A percentile compares a stretch with the other conserved stretches of the same genome.
These are phyloP conservation scores for Chydorus sphaericus DNA, from an alignment of 2,888 invertebrate species.

Conservation along the genomic window DNA sequence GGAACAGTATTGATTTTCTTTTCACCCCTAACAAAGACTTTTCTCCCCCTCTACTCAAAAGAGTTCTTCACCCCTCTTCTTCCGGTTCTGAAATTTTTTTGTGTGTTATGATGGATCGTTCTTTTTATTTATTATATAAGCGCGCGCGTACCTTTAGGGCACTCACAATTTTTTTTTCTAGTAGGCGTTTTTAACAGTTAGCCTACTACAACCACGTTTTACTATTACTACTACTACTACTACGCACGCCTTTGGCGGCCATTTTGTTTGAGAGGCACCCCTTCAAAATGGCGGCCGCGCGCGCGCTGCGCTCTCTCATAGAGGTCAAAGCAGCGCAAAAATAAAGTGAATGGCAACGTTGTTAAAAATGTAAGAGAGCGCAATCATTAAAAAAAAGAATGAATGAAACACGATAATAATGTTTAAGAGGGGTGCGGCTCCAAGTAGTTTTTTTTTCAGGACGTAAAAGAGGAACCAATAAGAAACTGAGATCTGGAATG, in stretches of 20 bases:
- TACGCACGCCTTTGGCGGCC: neutral
- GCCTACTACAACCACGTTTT: neutral
- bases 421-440: no score
- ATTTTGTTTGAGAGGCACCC: neutral
- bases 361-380: no score
- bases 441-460: no score
- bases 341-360: neutral
- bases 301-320: neutral
- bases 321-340: neutral
- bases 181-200: no score
- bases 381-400: no score
- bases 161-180: no score
- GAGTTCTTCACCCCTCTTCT: neutral
- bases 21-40: neutral
- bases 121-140: neutral
- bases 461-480: no score
- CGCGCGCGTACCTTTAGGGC: neutral
- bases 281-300: constrained; percentile 3
- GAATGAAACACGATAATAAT: no score
- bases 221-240: neutral
- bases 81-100: neutral
- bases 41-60: neutral
- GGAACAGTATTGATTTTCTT: constrained; percentile 3
- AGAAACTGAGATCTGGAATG: no score
- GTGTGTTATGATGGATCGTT: constrained; percentile 2